Conservation (phyloP, 2,797 vertebrate species). For the Hydrophis major region DNA sequence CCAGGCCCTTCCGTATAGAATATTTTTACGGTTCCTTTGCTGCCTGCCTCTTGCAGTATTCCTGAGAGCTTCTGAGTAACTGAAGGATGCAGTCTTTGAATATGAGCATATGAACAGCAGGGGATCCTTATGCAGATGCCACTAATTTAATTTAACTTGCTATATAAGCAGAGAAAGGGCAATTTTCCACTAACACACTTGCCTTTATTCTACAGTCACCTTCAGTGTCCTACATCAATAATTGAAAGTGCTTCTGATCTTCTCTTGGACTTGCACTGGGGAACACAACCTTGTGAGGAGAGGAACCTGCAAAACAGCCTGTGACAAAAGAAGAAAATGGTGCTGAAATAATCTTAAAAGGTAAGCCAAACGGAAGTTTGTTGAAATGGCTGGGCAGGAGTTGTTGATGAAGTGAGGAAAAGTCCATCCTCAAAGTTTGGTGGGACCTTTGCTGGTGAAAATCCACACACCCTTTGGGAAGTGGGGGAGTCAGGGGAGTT, state of each 20-base stretch:
- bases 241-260: constrained; percentile 56
- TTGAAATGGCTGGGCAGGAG: neutral
- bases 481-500: neutral
- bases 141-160: constrained; percentile 62
- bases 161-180: constrained; percentile 32
- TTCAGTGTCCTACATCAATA: constrained; percentile 51
- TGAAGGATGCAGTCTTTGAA: constrained; percentile 57
- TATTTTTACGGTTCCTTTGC: constrained; percentile 16
- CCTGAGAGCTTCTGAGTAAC: constrained; percentile 39
- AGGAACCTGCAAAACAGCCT: constrained; percentile 47
- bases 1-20: constrained; percentile 1
- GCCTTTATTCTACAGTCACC: constrained; percentile 64
- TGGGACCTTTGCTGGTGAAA: neutral
- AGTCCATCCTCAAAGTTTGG: neutral
- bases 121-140: constrained; percentile 61
- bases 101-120: constrained; percentile 53
- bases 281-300: constrained; percentile 59
- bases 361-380: constrained; percentile 44
- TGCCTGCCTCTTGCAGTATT: constrained; percentile 1
- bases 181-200: constrained; percentile 50
- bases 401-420: neutral
- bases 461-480: neutral
- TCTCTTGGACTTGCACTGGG: constrained; percentile 59
- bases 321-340: constrained; percentile 36
- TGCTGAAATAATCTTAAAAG: constrained; percentile 57